Evolutionary conservation across 2,888 invertebrate genomes (phyloP), one percentile per base, ranked within the genome.

Genomic region (Protodeltote pygarga): DNA sequence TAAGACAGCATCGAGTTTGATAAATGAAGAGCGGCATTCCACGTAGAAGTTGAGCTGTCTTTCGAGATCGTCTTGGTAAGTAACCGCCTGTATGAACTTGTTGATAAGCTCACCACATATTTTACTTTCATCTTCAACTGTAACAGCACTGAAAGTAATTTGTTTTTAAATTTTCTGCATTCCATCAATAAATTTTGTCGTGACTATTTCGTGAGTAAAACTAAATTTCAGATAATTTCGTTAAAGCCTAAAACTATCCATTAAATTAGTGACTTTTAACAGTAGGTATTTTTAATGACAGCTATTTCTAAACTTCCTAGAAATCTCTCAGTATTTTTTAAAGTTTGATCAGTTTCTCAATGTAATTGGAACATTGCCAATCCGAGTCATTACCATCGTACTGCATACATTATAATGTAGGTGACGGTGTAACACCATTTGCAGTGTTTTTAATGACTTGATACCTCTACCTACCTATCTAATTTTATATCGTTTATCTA

Each of bases 21-120:
- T 95, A 87, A 99, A 98, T 0, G 96, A 94, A 3, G 96, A 96
- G 62, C 99, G 93, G 8, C 97, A 96, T 81, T 98, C 98, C 0
- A 98, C 98, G 83, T 97, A 98, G 91, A 98, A 99, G 77, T 95
- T 95, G 5, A 99, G 92, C 81, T 98, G 98, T 70, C 96, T 96
- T 77, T 99, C 98, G 77, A 97, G 95, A 84, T 98, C 97, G 8
- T 95, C 93, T 5, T 96, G 97, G 81, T 96, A 97, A 57, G 95
- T 94, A 3, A 99, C 96, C 47, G 95, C 94, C 65, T 95, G 94
- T 10, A 98, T 94, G 54, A 97, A 95, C 63, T 94, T 94, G 60
- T 95, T 96, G 52, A 99, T 96, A 35, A 98, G 90, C 58, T 95
- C 94, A 3, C 97, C 95, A 58, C 98, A 97, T 79, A 96, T 95